Percentiles rank a stretch among this genome's conserved stretches.
phyloP scores from a whole-genome alignment of 53 echinoderm and acorn worm species.

The Pentamera pediparva region DNA sequence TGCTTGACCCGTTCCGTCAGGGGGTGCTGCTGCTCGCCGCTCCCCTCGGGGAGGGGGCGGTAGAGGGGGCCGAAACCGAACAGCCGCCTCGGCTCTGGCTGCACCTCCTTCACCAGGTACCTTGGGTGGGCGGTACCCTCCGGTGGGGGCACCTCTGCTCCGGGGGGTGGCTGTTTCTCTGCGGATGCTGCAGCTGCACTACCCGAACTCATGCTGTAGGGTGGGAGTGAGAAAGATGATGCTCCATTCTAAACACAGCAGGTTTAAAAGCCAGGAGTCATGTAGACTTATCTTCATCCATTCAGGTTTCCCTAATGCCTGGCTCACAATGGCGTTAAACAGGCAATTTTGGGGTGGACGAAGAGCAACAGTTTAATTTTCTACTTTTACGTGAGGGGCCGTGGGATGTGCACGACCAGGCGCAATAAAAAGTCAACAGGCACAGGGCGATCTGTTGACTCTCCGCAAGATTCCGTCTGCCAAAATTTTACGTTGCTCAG shows the following conservation, averaged over 20 bases:
- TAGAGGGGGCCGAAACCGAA: slow-evolving; percentile 82
- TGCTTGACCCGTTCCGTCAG: slow-evolving; percentile 44
- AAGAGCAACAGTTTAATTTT: too few relatives aligned
- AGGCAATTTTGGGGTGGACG: too few relatives aligned
- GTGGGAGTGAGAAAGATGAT: not conserved
- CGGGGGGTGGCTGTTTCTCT: slow-evolving; percentile 14
- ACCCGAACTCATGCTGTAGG: slow-evolving; percentile 8
- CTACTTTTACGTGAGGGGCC: too few relatives aligned
- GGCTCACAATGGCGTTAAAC: too few relatives aligned
- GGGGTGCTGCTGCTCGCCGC: slow-evolving; percentile 3
- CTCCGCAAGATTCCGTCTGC: too few relatives aligned
- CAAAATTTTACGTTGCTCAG: too few relatives aligned
- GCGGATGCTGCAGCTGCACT: not conserved
- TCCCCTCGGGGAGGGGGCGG: slow-evolving; percentile 61
- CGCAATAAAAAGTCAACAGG: too few relatives aligned
- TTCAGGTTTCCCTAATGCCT: too few relatives aligned
- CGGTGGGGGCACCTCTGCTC: too few relatives aligned
- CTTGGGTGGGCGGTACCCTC: not conserved
- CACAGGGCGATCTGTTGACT: too few relatives aligned
- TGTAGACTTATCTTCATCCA: too few relatives aligned
- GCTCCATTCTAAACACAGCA: not conserved
- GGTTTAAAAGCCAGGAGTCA: not conserved
- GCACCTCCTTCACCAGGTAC: slow-evolving; percentile 30
- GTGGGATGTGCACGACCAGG: too few relatives aligned
- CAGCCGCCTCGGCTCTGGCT: slow-evolving; percentile 63